Conservation (phyloP, 2,113 vertebrate genomes). For the Saiga tatarica region DNA sequence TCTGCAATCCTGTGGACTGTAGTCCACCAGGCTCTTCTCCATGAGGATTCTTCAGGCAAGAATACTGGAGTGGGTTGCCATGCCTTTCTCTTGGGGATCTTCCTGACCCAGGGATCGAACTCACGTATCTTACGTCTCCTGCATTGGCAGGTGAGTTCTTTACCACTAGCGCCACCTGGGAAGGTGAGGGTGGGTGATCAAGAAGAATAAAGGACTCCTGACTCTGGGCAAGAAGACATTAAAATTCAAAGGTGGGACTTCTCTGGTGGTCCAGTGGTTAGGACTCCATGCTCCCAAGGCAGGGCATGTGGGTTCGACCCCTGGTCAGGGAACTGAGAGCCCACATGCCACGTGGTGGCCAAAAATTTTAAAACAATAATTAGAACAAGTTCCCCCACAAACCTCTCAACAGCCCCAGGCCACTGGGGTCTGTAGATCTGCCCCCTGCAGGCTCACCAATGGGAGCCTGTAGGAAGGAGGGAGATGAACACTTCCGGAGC, state of each 20-base stretch:
- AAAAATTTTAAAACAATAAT: background rate
- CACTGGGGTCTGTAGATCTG: background rate
- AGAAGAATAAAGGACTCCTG: background rate
- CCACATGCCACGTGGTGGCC: background rate
- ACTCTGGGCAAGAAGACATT: background rate
- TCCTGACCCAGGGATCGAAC: background rate
- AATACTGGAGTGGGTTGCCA: background rate
- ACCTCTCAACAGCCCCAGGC: background rate
- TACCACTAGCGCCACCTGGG: background rate
- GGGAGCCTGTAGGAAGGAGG: background rate
- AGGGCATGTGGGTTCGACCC: background rate
- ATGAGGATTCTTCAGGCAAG: background rate
- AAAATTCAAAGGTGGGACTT: background rate
- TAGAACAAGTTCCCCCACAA: background rate
- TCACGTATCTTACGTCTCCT: background rate
- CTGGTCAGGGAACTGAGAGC: background rate
- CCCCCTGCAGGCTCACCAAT: fast-evolving
- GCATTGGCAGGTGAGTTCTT: background rate
- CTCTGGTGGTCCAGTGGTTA: background rate
- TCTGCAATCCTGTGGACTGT: background rate
- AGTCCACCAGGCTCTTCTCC: background rate
- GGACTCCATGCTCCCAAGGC: background rate
- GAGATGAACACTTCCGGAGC: background rate
- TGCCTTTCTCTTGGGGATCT: background rate
- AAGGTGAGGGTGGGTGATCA: background rate